A percentile compares a stretch with the other conserved stretches of the same genome.
Conservation (phyloP, 2,113 vertebrate species). For the Catharus minimus region DNA sequence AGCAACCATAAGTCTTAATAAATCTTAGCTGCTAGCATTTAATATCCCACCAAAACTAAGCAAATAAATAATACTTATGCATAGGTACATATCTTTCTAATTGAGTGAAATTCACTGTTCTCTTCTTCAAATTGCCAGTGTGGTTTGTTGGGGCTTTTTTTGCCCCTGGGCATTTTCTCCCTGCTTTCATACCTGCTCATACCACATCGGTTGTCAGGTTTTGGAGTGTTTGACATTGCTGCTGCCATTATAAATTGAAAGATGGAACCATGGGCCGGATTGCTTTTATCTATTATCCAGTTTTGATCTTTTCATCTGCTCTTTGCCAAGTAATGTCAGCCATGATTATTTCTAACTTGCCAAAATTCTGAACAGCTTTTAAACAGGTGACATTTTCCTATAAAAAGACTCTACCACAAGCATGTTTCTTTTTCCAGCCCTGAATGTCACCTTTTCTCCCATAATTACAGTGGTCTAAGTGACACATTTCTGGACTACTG, state of each 20-base stretch:
- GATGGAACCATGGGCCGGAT: conserved; percentile 21
- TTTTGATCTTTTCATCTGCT: conserved; percentile 64
- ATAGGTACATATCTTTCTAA: background rate
- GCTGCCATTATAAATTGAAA: conserved; percentile 57
- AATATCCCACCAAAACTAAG: background rate
- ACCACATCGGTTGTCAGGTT: background rate
- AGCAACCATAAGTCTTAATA: background rate
- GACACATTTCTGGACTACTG: conserved; percentile 70
- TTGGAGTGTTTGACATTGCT: conserved; percentile 50
- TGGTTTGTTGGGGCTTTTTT: background rate
- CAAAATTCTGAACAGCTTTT: conserved; percentile 60
- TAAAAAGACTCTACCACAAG: conserved; percentile 57
- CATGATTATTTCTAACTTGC: conserved; percentile 64
- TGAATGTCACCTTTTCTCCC: conserved; percentile 59
- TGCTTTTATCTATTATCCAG: conserved; percentile 59
- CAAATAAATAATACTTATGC: background rate
- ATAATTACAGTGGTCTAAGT: conserved; percentile 68
- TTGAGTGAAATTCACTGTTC: background rate
- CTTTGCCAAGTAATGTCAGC: conserved; percentile 63
- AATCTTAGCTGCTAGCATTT: background rate
- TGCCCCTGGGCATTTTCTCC: background rate
- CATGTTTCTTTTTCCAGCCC: conserved; percentile 55
- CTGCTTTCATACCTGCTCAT: background rate
- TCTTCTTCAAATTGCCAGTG: background rate
- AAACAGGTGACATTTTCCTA: conserved; percentile 68